phyloP scores from a whole-genome alignment of 2,888 invertebrate genomes.

The Melolontha melolontha region DNA sequence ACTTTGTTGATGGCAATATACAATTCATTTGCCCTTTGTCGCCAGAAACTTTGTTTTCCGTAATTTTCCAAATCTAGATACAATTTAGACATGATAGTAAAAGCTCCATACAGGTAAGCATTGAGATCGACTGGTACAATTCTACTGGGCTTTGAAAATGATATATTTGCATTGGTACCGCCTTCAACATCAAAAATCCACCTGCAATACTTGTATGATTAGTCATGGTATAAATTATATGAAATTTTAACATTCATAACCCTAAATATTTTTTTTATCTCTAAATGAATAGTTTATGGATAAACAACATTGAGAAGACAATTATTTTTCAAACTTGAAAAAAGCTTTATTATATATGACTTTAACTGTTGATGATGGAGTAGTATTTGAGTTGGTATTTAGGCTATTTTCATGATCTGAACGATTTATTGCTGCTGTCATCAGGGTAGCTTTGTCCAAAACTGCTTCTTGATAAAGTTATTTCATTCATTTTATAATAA shows the following conservation, averaged over 20 bases:
- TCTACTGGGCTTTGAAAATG: constrained; percentile 73
- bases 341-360: too few relatives aligned
- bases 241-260: not conserved
- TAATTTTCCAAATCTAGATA: constrained; percentile 67
- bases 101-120: constrained; percentile 78
- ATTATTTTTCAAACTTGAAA: too few relatives aligned
- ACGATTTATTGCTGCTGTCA: too few relatives aligned
- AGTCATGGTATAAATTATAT: not conserved
- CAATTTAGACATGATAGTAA: constrained; percentile 73
- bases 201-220: constrained; percentile 57
- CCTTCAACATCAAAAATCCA: constrained; percentile 77
- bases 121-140: constrained; percentile 88
- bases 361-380: too few relatives aligned
- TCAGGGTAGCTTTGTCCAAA: too few relatives aligned
- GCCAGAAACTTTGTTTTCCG: constrained; percentile 68
- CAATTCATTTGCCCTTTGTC: constrained; percentile 69
- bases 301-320: too few relatives aligned
- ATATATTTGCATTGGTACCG: constrained; percentile 70
- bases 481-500: too few relatives aligned
- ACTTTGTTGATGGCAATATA: constrained; percentile 75
- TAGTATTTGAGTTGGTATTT: too few relatives aligned
- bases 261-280: too few relatives aligned
- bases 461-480: too few relatives aligned
- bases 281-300: too few relatives aligned
- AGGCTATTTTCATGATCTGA: too few relatives aligned